Percentiles rank a stretch among this genome's conserved stretches.
phyloP scores from a whole-genome alignment of 2,113 vertebrate genomes.

The Fulica atra region DNA sequence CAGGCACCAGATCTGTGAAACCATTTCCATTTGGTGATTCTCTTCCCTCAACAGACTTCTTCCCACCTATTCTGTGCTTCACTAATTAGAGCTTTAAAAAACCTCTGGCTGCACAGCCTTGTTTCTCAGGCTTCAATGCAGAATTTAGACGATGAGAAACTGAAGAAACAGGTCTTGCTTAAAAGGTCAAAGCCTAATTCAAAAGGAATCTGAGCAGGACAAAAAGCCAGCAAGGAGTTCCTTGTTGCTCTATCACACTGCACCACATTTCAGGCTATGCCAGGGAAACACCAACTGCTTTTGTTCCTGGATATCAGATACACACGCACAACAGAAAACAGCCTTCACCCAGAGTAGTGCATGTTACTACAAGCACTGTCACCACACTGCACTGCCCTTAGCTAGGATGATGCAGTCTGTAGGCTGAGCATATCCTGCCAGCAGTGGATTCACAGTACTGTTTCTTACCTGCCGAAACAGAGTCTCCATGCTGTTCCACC shows the following conservation, averaged over 20 bases:
- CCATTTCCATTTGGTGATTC: background rate
- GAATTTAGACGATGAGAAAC: constrained; percentile 17
- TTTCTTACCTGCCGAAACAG: background rate
- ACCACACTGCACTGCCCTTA: background rate
- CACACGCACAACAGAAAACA: background rate
- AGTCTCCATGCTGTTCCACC: background rate
- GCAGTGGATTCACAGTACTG: background rate
- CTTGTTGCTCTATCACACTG: background rate
- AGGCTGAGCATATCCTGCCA: rapidly evolving
- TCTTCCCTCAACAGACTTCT: background rate
- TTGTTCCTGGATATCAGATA: constrained; percentile 19
- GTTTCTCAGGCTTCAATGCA: background rate
- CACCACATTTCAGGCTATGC: background rate
- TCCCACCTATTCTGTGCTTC: background rate
- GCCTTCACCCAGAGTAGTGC: background rate
- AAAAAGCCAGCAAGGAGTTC: constrained; percentile 37
- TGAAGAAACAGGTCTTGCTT: constrained; percentile 19
- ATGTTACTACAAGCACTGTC: background rate
- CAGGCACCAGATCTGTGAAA: background rate
- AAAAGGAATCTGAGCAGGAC: constrained; percentile 25
- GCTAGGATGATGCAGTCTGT: background rate
- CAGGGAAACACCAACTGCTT: background rate
- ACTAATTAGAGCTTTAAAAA: background rate
- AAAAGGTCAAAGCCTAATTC: constrained; percentile 43
- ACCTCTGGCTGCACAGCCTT: background rate